Evolutionary conservation across 2,113 vertebrate species (phyloP), one percentile per base, ranked within the genome.

Genomic region (Cricetomys ansorgei): DNA sequence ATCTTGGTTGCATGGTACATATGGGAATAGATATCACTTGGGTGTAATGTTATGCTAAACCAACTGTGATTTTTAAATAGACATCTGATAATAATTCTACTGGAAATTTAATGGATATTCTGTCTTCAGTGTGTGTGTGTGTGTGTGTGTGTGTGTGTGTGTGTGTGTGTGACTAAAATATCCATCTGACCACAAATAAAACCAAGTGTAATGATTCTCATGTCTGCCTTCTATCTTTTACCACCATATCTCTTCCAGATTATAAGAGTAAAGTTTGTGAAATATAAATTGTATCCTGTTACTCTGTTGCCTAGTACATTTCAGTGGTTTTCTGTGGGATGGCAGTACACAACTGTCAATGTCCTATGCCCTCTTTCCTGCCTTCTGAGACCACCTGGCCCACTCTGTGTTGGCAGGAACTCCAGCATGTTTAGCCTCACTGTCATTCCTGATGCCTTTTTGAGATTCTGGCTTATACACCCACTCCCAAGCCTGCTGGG

Each of bases 371-470:
- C 92, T 90, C 48, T 67, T 40, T 50, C 7, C 34, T 64, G 34
- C 25, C 67, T n/a, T 48, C 79, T 40, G 45, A 5, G 50, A 19
- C 19, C 64, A 43, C 27, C 57, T 57, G 62, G 4, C 67, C 4
- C 15, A 23, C 34, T 27, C 40, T 13, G 8, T 0, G 0, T 3
- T 25, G 13, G 7, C 31, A 11, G 1, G 3, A 16, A 2, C 11
- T 27, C 19, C 67, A 77, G 1, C 12, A 83, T 48, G 29, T 45
- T 57, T 75, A 27, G 12, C 40, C 12, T 31, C 53, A 29, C 23
- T 1, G 3, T 19, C 8, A 10, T 37, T 21, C 8, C 64, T 62
- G 2, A 21, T 37, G 3, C 31, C 72, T 40, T 40, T 37, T 43
- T 10, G 6, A 17, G 40, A 6, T 40, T 19, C 1, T 64, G 45